Base-by-base conservation (phyloP, 30 jellyfish, hydroid and myxozoan species). In the Aurelia aurita region DNA sequence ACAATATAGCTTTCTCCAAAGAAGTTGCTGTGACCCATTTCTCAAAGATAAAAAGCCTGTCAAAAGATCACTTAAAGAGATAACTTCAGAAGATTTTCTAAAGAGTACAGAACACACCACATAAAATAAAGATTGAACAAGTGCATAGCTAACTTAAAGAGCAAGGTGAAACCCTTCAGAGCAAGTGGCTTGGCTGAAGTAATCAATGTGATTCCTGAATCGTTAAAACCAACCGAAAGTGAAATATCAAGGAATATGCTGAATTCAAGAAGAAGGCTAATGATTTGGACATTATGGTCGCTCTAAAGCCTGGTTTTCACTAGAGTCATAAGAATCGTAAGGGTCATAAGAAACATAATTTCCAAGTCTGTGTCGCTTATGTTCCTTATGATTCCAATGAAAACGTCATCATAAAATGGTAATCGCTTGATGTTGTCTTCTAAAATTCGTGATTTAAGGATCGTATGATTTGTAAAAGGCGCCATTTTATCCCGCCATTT, bases 121-220 rank as follows among this genome's bases (percentile, higher is more conserved):
- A 62, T 19, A 82, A 82, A 72, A 84, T 91, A 74, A 72, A 84
- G 72, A 25, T 84, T 13, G 73, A 74, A 44, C 94, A 84, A 74
- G 91, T 84, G 44, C 28, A 73, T 45, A 26, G n/a, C 23, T 21
- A 45, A 55, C 77, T 73, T 23, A 43, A 68, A 35, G 16, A 31
- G 28, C n/a, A 73, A 77, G 74, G 44, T 21, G 35, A 51, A 16
- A 12, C 27, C 77, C 11, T 73, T 51, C 76, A 53, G 32, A 47
- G 51, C 18, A 27, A 25, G n/a, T n/a, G n/a, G n/a, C 22, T 15
- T 9, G 3, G 79, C 86, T 12, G 86, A 73, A 73, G 46, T 73
- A 3, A 54, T 73, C 55, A 73, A 73, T 43, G 55, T 73, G 20
- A 57, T 44, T 19, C 80, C 84, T n/a, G 64, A 77, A 57, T 83